phyloP scores from a whole-genome alignment of 2,113 vertebrate species.

The Podiceps cristatus region DNA sequence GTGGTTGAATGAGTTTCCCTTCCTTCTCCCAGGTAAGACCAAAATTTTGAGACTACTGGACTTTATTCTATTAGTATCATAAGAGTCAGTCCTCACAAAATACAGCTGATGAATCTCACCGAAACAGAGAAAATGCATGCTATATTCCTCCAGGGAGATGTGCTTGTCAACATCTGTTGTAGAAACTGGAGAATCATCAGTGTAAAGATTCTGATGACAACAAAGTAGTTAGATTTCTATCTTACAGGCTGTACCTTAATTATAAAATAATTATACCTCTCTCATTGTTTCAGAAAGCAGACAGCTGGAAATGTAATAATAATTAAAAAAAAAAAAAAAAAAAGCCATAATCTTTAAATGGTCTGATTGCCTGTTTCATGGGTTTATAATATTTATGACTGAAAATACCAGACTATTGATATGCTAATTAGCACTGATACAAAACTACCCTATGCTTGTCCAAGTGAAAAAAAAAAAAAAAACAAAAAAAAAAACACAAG shows the following conservation, averaged over 20 bases:
- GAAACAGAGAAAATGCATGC: neutral
- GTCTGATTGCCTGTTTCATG: neutral
- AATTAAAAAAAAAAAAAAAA: neutral
- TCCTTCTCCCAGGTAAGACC: neutral
- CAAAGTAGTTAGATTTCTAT: neutral
- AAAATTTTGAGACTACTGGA: neutral
- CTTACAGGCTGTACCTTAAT: neutral
- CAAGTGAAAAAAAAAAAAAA: neutral
- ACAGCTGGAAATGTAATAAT: neutral
- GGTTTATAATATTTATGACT: neutral
- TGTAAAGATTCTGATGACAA: neutral
- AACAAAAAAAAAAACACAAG: neutral
- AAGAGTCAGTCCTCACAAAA: neutral
- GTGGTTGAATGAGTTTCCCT: neutral
- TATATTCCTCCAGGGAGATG: neutral
- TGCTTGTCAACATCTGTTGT: neutral
- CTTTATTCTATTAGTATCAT: neutral
- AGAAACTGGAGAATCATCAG: neutral
- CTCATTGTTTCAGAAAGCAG: neutral
- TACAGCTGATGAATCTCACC: neutral
- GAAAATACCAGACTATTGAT: neutral
- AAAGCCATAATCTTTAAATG: neutral
- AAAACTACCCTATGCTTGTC: neutral
- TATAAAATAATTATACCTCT: neutral
- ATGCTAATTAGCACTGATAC: neutral